phyloP scores from a whole-genome alignment of 64 coral and sea anemone species.

The Anthopleura sola region DNA sequence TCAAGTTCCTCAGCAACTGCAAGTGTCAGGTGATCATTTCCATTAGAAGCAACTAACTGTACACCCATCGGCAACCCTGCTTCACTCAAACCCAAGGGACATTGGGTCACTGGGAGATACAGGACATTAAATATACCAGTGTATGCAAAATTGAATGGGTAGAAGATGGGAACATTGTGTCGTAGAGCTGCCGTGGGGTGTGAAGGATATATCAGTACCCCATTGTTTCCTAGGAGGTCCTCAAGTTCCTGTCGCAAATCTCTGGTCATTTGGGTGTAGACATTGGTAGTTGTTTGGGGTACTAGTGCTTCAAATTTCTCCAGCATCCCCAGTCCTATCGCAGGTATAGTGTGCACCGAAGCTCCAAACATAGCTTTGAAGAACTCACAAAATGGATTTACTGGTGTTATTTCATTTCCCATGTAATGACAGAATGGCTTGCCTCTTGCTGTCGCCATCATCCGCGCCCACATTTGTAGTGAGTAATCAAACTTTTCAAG shows the following conservation, averaged over 20 bases:
- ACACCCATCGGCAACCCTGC: constrained; percentile 74
- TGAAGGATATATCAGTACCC: constrained; percentile 77
- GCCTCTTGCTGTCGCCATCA: constrained; percentile 80
- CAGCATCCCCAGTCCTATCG: constrained; percentile 81
- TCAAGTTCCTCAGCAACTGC: constrained; percentile 88
- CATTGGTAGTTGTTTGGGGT: constrained; percentile 53
- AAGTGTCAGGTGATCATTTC: constrained; percentile 73
- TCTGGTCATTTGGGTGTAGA: constrained; percentile 51
- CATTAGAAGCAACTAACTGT: constrained; percentile 69
- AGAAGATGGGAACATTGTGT: constrained; percentile 75
- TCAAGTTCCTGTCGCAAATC: constrained; percentile 78
- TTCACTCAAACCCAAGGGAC: constrained; percentile 57
- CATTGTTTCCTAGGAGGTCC: constrained; percentile 74
- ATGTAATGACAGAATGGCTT: constrained; percentile 76
- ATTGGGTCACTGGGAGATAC: constrained; percentile 86
- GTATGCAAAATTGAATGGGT: constrained; percentile 82
- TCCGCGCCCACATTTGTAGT: constrained; percentile 80
- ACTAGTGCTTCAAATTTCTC: constrained; percentile 81
- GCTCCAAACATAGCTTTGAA: constrained; percentile 61
- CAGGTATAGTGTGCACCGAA: constrained; percentile 87
- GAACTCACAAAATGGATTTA: constrained; percentile 90
- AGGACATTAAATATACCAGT: constrained; percentile 97
- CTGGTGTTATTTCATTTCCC: constrained; percentile 39
- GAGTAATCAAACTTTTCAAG: constrained; percentile 76
- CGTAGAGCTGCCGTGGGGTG: constrained; percentile 69